These are phyloP conservation scores for Neofelis nebulosa DNA, from an alignment of 2,113 vertebrate species.

Conservation along the genomic window DNA sequence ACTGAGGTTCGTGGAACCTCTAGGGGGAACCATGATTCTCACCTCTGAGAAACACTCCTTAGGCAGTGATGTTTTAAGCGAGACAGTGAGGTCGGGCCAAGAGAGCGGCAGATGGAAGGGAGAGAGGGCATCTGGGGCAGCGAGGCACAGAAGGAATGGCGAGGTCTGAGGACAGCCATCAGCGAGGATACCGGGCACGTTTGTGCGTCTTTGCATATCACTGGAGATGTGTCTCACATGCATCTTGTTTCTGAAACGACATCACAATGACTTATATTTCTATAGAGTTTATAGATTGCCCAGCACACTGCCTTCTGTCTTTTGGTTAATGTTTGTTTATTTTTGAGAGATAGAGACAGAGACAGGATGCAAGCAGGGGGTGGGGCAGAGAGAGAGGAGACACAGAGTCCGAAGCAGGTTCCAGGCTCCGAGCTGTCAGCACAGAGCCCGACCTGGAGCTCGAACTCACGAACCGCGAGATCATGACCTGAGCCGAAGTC, in stretches of 20 bases:
- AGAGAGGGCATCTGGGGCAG: accelerated
- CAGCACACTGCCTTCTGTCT: background rate
- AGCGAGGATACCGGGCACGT: accelerated
- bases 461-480: no score
- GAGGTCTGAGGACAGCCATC: accelerated
- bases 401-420: no score
- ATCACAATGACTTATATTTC: accelerated
- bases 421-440: no score
- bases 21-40: accelerated
- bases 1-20: accelerated
- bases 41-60: background rate
- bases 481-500: no score
- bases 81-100: background rate
- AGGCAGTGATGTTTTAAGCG: background rate
- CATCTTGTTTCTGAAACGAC: background rate
- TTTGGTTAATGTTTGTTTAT: no score
- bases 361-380: no score
- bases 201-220: accelerated
- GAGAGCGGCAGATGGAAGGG: background rate
- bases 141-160: accelerated
- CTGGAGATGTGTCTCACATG: background rate
- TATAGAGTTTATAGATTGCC: no score
- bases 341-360: no score
- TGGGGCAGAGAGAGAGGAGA: no score
- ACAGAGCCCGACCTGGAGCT: no score